These are phyloP conservation scores for Pangasius macronema DNA, from an alignment of 2,797 vertebrate genomes.

Conservation along the genomic window DNA sequence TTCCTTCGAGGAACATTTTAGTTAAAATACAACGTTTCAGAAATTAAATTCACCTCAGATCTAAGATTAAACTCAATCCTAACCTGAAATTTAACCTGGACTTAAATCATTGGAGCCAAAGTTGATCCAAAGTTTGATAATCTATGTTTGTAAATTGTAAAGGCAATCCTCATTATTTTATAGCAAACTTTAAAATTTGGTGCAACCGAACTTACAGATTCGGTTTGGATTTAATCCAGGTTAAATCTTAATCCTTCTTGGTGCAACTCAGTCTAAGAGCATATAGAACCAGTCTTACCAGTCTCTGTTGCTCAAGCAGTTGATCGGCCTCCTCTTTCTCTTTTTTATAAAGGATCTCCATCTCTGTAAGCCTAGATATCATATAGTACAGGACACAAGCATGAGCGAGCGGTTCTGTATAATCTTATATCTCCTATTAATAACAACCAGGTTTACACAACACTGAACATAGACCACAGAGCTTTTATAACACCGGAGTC, in stretches of 20 bases:
- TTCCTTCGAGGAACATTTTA: background rate
- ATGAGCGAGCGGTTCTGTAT: slow-evolving; percentile 1
- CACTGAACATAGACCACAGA: background rate
- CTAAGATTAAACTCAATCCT: background rate
- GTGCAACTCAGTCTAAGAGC: slow-evolving; percentile 5
- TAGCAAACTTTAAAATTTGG: background rate
- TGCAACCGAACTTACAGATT: background rate
- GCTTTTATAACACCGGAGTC: background rate
- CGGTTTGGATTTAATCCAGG: background rate
- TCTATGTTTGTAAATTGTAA: background rate
- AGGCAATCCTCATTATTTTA: background rate
- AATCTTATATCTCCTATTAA: background rate
- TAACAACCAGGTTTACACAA: background rate
- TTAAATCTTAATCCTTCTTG: background rate
- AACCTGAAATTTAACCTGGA: background rate
- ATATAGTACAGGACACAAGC: slow-evolving; percentile 37
- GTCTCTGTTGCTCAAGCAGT: slow-evolving; percentile 95
- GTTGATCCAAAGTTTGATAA: background rate
- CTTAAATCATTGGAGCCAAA: background rate
- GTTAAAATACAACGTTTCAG: background rate
- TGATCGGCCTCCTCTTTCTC: slow-evolving; percentile 99
- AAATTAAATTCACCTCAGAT: background rate
- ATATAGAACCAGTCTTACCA: slow-evolving; percentile 80
- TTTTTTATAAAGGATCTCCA: slow-evolving; percentile 99
- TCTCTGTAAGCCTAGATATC: slow-evolving; percentile 88